Base-by-base conservation (phyloP, 2,888 invertebrate genomes). In the Erpobdella octoculata region DNA sequence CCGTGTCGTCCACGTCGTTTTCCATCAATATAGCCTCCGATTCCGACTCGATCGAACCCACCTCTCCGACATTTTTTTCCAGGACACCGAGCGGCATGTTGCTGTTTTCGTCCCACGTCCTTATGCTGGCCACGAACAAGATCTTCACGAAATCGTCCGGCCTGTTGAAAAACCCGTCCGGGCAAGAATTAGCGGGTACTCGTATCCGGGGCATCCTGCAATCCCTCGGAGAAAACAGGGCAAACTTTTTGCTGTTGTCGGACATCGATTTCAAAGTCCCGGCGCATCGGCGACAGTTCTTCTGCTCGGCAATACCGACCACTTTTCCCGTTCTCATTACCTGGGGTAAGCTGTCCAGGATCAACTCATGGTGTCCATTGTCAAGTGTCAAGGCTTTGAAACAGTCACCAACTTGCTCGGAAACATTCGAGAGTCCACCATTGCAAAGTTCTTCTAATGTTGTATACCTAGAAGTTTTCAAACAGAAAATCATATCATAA, bases 181-280 rank as follows among this genome's bases (percentile, higher is more conserved):
- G 89, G 83, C 89, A 89, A 74, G 87, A 85, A 0, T 85, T 84
- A 74, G 86, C 85, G 18, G 89, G 88, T 75, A 95, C 88, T 78
- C 88, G 87, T 41, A 93, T 86, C 74, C 89, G 85, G 0, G 95
- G 93, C 68, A 93, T 82, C 73, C 91, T 87, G 76, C 87, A 85
- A 81, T 94, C 93, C 69, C 89, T 87, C 0, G 95, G 92, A 41
- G 87, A 84, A 81, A 95, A 90, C 37, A 89, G 83, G n/a, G 89
- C 89, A 76, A 83, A 87, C 71, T 87, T 88, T 79, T 84, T 87
- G 79, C 87, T 88, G 79, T 84, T 87, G 79, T 86, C 88, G 41
- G 83, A 82, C 85, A 85, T 85, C 18, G 86, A 82, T 77, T 87
- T 88, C 64, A 92, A 82, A 73, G 81, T 84, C 1, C 95, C 95